Percentiles rank a stretch among this genome's conserved stretches.
Conservation (phyloP, 2,113 vertebrate genomes). For the Cebus imitator region DNA sequence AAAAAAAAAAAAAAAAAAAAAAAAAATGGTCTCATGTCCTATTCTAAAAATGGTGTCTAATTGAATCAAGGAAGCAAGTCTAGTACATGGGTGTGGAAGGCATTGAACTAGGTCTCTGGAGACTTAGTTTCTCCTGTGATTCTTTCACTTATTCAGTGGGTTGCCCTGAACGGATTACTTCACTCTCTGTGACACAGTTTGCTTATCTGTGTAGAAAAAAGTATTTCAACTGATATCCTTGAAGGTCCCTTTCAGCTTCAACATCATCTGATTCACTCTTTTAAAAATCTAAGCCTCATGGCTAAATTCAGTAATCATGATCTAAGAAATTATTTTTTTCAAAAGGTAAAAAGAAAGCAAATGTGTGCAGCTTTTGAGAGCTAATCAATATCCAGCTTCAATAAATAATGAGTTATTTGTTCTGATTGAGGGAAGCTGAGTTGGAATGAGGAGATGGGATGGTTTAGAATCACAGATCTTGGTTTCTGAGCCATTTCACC, state of each 20-base stretch:
- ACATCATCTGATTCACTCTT: constrained; percentile 4
- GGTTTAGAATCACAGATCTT: background rate
- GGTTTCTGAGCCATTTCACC: background rate
- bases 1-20: background rate
- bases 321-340: constrained; percentile 49
- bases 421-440: background rate
- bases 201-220: background rate
- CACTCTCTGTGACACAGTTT: background rate
- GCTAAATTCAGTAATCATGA: constrained; percentile 4
- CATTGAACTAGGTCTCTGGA: background rate
- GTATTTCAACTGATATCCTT: background rate
- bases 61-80: background rate
- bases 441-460: background rate
- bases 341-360: constrained; percentile 16
- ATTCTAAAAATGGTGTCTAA: background rate
- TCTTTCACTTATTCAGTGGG: background rate
- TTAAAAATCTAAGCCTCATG: constrained; percentile 17
- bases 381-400: constrained; percentile 55
- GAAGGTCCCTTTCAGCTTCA: background rate
- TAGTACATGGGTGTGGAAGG: background rate
- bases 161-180: background rate
- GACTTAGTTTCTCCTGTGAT: background rate
- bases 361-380: background rate
- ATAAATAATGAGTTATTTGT: constrained; percentile 53
- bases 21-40: background rate